Percentiles rank a stretch among this genome's conserved stretches.
These are phyloP conservation scores for Tarsius wallacei DNA, from an alignment of 2,797 vertebrate species.

Conservation along the genomic window DNA sequence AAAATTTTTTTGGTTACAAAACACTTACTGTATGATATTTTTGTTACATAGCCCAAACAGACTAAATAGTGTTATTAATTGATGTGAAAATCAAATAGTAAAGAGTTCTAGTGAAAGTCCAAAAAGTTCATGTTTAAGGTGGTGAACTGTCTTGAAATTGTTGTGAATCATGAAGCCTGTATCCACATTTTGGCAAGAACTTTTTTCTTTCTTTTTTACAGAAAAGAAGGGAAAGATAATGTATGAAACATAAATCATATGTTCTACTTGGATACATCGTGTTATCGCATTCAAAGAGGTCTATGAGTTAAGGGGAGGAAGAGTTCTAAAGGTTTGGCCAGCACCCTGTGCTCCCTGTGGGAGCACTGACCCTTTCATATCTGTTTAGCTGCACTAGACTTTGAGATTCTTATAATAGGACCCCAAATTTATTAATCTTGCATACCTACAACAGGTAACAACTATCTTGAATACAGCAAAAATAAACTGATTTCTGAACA, in stretches of 20 bases:
- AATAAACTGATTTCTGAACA: background rate
- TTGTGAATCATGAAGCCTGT: background rate
- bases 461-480: background rate
- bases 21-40: background rate
- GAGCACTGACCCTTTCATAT: background rate
- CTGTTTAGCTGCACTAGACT: background rate
- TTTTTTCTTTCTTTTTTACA: background rate
- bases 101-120: background rate
- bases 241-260: background rate
- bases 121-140: background rate
- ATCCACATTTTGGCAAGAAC: background rate
- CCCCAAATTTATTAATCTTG: background rate
- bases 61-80: background rate
- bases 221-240: background rate
- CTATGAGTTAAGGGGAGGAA: background rate
- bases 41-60: background rate
- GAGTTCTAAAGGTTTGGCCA: fast-evolving
- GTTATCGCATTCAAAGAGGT: background rate
- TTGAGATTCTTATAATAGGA: background rate
- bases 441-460: background rate
- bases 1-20: background rate
- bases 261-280: background rate
- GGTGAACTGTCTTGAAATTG: background rate
- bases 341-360: too few relatives aligned
- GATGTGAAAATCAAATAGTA: background rate